Percentiles rank a stretch among this genome's conserved stretches.
Conservation (phyloP, 1,140 invertebrate genomes). For the Triops cancriformis region DNA sequence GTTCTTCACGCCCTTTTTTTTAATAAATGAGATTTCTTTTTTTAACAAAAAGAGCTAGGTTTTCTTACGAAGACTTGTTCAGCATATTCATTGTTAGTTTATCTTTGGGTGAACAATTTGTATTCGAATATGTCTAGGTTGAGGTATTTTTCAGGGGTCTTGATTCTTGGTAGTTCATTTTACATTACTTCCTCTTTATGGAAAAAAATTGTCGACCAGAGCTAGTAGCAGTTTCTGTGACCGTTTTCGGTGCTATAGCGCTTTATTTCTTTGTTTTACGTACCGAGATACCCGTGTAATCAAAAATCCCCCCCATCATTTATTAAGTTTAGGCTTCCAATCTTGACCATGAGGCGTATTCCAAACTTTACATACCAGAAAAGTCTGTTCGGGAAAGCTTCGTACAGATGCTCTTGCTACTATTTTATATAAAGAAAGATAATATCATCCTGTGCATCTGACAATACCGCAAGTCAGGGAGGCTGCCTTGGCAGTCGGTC, state of each 20-base stretch:
- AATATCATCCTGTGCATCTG: background rate
- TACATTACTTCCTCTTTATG: background rate
- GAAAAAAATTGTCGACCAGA: background rate
- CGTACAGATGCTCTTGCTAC: background rate
- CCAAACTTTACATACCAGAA: conserved; percentile 1
- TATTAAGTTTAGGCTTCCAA: background rate
- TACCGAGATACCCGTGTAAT: background rate
- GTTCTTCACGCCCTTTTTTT: too few relatives aligned
- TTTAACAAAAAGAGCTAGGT: too few relatives aligned
- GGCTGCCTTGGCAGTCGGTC: conserved; percentile 2
- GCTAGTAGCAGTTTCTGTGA: background rate
- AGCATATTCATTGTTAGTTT: background rate
- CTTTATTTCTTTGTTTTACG: background rate
- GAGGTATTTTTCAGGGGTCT: background rate
- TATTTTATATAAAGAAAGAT: background rate
- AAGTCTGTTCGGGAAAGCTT: background rate
- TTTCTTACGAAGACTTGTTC: too few relatives aligned
- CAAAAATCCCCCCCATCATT: background rate
- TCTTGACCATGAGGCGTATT: background rate
- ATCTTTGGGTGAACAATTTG: background rate
- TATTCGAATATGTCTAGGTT: background rate
- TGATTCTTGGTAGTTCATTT: background rate
- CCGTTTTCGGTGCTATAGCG: background rate
- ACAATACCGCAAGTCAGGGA: background rate
- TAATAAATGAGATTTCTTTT: too few relatives aligned